Percentiles rank a stretch among this genome's conserved stretches.
These are phyloP conservation scores for Lasioglossum albipes DNA, from an alignment of 1,140 invertebrate genomes.

Conservation along the genomic window DNA sequence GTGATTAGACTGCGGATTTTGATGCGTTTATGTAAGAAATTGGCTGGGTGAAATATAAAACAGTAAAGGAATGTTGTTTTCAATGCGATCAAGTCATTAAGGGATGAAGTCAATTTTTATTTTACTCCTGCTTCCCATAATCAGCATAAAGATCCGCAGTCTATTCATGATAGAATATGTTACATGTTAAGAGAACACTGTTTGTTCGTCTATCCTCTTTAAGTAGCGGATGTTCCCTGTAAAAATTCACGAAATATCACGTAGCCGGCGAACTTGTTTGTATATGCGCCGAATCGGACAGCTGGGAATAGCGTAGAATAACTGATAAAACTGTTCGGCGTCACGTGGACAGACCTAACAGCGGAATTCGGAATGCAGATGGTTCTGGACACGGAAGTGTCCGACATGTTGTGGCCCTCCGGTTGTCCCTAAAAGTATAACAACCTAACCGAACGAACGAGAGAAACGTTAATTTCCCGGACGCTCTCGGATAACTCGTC, in stretches of 20 bases:
- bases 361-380: constrained; percentile 30
- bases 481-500: background rate
- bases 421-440: no score
- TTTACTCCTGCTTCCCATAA: no score
- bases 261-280: constrained; percentile 52
- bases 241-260: constrained; percentile 43
- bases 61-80: no score
- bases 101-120: no score
- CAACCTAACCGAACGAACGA: no score
- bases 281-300: constrained; percentile 61
- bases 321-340: constrained; percentile 64
- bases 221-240: constrained; percentile 17
- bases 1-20: no score
- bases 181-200: background rate
- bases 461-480: background rate
- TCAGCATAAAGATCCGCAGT: no score
- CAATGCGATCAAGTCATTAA: no score
- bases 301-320: constrained; percentile 67
- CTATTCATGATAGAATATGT: no score
- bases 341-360: constrained; percentile 48
- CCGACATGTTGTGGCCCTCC: background rate
- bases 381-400: constrained; percentile 25
- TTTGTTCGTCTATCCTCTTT: constrained; percentile 20
- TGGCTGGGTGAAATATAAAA: no score
- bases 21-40: no score